Conservation (phyloP, 64 coral and sea anemone species). For the Porites australiensis region DNA sequence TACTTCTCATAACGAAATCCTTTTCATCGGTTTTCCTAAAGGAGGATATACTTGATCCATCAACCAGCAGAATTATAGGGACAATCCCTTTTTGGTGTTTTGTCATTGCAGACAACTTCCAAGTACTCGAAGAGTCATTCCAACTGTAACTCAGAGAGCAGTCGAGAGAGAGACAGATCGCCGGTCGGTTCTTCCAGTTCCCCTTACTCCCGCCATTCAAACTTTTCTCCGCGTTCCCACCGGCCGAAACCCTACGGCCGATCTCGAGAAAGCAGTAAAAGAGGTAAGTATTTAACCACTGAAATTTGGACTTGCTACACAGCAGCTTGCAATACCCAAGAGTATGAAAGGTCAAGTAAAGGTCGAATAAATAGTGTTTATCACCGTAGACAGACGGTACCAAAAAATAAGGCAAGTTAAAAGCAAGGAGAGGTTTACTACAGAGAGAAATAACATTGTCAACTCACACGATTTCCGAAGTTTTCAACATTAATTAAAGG, state of each 20-base stretch:
- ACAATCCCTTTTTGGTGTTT: neutral
- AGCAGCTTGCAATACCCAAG: neutral
- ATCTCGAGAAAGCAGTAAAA: constrained; percentile 78
- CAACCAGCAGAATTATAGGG: neutral
- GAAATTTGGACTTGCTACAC: neutral
- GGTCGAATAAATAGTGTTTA: too few relatives aligned
- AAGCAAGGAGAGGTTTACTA: too few relatives aligned
- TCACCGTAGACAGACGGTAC: too few relatives aligned
- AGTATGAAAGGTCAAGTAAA: too few relatives aligned
- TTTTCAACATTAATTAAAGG: too few relatives aligned
- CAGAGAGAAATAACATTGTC: too few relatives aligned
- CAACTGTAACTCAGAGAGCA: constrained; percentile 69
- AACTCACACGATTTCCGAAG: too few relatives aligned
- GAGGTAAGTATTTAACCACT: constrained; percentile 53
- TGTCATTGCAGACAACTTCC: constrained; percentile 72
- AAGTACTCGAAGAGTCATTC: constrained; percentile 83
- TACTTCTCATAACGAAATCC: constrained; percentile 22
- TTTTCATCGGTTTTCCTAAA: neutral
- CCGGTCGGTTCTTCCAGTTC: constrained; percentile 50
- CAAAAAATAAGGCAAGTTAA: too few relatives aligned
- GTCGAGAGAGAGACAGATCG: constrained; percentile 76
- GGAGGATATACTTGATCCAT: neutral
- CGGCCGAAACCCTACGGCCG: constrained; percentile 87
- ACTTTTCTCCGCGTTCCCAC: constrained; percentile 89
- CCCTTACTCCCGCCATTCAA: constrained; percentile 81